Conservation (phyloP, 2,888 invertebrate genomes). For the Archips crataeganus region DNA sequence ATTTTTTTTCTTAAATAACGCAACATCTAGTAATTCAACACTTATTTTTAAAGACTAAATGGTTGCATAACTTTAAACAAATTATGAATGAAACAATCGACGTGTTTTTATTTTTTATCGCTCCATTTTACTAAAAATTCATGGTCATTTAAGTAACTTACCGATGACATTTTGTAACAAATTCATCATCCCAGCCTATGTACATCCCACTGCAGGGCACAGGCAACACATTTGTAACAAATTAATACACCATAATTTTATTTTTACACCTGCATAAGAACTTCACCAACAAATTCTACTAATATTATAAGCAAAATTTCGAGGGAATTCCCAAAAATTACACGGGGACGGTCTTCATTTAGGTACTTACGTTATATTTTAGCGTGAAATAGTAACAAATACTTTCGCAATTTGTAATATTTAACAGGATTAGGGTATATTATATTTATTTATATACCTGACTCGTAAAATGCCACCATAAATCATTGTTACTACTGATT, state of each 20-base stretch:
- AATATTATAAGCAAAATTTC: too few relatives aligned
- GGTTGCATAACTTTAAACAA: neutral
- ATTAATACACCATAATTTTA: neutral
- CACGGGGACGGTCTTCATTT: too few relatives aligned
- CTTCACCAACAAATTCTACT: too few relatives aligned
- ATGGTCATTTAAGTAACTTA: slow-evolving; percentile 7
- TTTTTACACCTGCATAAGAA: too few relatives aligned
- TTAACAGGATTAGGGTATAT: too few relatives aligned
- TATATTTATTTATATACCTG: neutral
- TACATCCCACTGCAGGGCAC: too few relatives aligned
- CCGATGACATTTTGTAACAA: neutral
- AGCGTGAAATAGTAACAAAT: too few relatives aligned
- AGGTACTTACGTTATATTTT: too few relatives aligned
- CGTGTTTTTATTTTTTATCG: neutral
- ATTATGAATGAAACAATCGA: neutral
- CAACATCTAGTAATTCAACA: neutral
- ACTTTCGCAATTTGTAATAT: too few relatives aligned
- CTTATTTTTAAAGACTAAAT: neutral
- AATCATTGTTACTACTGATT: slow-evolving; percentile 12
- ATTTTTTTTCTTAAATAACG: neutral
- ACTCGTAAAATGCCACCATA: slow-evolving; percentile 19
- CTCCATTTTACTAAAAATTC: neutral
- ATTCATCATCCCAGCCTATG: neutral
- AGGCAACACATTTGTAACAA: too few relatives aligned
- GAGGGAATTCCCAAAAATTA: too few relatives aligned